Evolutionary conservation across 2,888 invertebrate genomes (phyloP).

Genomic region (Stenurella melanura): DNA sequence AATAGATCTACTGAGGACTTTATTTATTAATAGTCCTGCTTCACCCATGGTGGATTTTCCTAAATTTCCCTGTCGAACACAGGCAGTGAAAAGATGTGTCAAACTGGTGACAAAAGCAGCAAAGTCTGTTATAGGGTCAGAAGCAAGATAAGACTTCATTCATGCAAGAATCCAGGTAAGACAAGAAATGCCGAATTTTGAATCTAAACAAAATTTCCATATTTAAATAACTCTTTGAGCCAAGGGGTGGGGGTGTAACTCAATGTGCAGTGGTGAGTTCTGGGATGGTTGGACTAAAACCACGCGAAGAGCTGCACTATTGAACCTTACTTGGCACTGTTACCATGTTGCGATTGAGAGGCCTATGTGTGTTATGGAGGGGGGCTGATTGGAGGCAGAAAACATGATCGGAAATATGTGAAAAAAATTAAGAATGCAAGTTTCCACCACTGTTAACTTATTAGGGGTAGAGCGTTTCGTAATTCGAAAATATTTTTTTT

Average conservation of each 20-base stretch:
- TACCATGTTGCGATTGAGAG: too few relatives aligned
- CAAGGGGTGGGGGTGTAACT: neutral
- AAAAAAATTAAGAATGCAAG: constrained; percentile 6
- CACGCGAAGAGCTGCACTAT: too few relatives aligned
- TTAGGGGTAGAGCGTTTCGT: too few relatives aligned
- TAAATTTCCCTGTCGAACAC: neutral
- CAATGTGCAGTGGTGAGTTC: too few relatives aligned
- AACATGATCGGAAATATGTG: neutral
- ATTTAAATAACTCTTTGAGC: constrained; percentile 4
- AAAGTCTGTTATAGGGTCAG: too few relatives aligned
- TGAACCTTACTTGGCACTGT: too few relatives aligned
- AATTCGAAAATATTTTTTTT: too few relatives aligned
- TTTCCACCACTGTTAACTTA: neutral
- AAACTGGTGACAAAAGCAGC: constrained; percentile 8
- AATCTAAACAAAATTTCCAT: constrained; percentile 5
- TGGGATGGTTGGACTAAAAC: too few relatives aligned
- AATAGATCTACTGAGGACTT: neutral
- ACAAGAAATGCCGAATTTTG: too few relatives aligned
- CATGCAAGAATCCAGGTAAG: too few relatives aligned
- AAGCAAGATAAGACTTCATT: too few relatives aligned
- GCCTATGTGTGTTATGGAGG: neutral
- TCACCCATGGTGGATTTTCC: too few relatives aligned
- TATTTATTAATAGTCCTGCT: neutral
- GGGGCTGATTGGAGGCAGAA: constrained; percentile 1
- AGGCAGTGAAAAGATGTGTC: constrained; percentile 2